phyloP scores from a whole-genome alignment of 2,797 vertebrate genomes.

The Euthynnus affinis region DNA sequence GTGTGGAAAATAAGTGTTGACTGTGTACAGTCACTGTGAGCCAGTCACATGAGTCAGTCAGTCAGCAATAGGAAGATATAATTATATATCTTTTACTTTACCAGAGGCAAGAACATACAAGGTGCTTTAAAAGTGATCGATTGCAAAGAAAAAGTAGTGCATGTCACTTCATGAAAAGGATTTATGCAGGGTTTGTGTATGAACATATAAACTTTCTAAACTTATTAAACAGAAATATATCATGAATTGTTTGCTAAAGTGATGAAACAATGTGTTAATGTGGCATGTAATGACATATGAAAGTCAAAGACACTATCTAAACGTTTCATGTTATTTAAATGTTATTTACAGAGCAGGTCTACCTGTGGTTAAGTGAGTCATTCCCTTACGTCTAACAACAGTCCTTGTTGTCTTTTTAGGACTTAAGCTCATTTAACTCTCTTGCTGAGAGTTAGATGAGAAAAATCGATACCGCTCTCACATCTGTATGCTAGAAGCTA shows the following conservation, averaged over 20 bases:
- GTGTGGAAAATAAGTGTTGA: constrained; percentile 3
- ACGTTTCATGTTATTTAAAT: not conserved
- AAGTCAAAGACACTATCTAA: not conserved
- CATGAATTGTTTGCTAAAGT: not conserved
- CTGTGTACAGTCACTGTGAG: constrained; percentile 6
- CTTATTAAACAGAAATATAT: not conserved
- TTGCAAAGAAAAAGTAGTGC: not conserved
- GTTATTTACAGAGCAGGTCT: not conserved
- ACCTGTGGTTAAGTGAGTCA: not conserved
- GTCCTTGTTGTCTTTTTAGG: not conserved
- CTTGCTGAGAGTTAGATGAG: too few relatives aligned
- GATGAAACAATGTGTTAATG: not conserved
- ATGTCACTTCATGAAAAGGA: not conserved
- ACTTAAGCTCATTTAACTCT: too few relatives aligned
- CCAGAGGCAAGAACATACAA: not conserved
- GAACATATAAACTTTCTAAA: not conserved
- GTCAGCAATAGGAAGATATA: not conserved
- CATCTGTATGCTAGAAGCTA: too few relatives aligned
- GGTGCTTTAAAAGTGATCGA: not conserved
- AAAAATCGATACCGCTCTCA: too few relatives aligned
- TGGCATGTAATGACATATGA: not conserved
- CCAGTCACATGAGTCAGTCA: constrained; percentile 7
- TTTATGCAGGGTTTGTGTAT: not conserved
- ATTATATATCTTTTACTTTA: not conserved
- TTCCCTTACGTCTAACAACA: not conserved